These are phyloP conservation scores for Alfaro cultratus DNA, from an alignment of 2,797 vertebrate species.

Conservation along the genomic window DNA sequence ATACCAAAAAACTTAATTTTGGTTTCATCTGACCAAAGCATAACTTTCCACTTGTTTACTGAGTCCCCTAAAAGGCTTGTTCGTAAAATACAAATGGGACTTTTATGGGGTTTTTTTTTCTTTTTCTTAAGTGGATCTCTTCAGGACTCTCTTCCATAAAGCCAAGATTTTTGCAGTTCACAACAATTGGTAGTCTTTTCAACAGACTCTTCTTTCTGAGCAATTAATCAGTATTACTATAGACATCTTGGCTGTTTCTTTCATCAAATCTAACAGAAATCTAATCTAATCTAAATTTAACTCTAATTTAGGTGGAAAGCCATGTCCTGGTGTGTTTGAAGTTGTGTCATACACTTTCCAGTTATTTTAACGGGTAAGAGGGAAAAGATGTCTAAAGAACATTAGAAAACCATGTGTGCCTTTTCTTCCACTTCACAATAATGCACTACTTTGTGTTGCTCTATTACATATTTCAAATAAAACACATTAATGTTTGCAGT, in stretches of 20 bases:
- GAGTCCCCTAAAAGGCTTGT: neutral
- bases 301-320: neutral
- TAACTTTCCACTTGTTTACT: neutral
- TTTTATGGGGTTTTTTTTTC: no score
- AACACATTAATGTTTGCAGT: neutral
- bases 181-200: neutral
- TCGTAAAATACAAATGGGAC: neutral
- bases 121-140: neutral
- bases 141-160: neutral
- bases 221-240: neutral
- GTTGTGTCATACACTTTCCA: neutral
- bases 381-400: neutral
- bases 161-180: neutral
- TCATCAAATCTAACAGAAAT: neutral
- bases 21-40: neutral
- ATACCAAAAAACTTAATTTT: no score
- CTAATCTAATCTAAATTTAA: neutral
- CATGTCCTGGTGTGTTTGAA: neutral
- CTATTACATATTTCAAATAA: neutral
- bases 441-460: neutral
- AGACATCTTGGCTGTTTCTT: neutral
- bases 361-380: neutral
- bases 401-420: neutral
- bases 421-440: neutral
- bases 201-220: neutral